Evolutionary conservation across 2,797 vertebrate species (phyloP), one percentile per base, ranked within the genome.

Genomic region (Schizopygopsis malacanthus): DNA sequence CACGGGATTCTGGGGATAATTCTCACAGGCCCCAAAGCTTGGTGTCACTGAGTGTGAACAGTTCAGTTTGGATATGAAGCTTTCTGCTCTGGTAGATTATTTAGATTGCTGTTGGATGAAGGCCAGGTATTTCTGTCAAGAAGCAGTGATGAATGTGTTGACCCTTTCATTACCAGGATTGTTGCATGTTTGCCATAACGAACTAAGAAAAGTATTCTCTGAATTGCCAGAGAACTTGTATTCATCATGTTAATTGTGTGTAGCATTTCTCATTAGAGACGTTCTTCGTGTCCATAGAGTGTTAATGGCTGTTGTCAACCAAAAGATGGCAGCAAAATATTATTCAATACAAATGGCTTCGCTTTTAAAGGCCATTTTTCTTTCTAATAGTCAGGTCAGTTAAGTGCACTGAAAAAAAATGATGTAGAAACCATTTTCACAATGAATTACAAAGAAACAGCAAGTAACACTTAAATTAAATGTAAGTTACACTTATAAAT

Each of bases 41-140:
- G 47, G 61, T 69, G 86, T 81, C 75, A 82, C 22, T 82, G 72
- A 82, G 67, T 61, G 82, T n/a, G 52, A 87, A 59, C 79, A 79
- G 67, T 81, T 45, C 65, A 59, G 85, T 76, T 86, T 86, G 78
- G 72, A 88, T 82, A 87, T 87, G 84, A 88, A 85, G 22, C 85
- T 75, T 86, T 63, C 10, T 69, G 43, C 54, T 52, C 61, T 73
- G 63, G 25, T 79, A 76, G 83, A 79, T 87, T 41, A 89, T 86
- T 89, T 86, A 84, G 82, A 88, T 79, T 13, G n/a, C 82, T 65
- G 56, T 71, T 82, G 86, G 41, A 86, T 7, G 56, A 25, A 16
- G 28, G 73, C 52, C 79, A 88, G 43, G 41, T 25, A 65, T 78
- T 82, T 85, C 79, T 80, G 47, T 73, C n/a, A 61, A 63, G 45